Percentiles rank a stretch among this genome's conserved stretches.
These are phyloP conservation scores for Junco hyemalis DNA, from an alignment of 2,113 vertebrate species.

Conservation along the genomic window DNA sequence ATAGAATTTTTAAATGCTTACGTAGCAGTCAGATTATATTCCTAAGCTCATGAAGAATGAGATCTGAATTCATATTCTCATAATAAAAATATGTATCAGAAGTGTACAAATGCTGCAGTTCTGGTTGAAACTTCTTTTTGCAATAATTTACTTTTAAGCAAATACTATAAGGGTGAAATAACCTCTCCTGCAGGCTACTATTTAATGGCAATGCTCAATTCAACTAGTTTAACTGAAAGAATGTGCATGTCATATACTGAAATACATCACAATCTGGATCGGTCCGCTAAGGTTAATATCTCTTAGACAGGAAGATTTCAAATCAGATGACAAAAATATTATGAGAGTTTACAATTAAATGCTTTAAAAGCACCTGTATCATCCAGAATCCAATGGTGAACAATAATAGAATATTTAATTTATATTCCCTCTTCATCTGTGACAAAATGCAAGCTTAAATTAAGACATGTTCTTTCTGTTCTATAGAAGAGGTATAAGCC, in stretches of 20 bases:
- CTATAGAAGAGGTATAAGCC: background rate
- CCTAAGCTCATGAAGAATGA: background rate
- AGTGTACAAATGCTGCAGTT: background rate
- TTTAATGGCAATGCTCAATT: background rate
- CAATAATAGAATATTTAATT: background rate
- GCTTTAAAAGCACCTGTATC: background rate
- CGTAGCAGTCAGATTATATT: background rate
- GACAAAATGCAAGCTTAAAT: background rate
- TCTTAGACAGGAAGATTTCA: background rate
- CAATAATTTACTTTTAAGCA: background rate
- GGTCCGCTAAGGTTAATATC: background rate
- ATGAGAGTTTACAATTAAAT: background rate
- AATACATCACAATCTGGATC: background rate
- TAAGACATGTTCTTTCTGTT: background rate
- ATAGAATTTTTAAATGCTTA: background rate
- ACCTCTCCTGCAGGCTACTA: background rate
- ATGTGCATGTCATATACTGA: background rate
- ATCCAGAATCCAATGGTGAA: background rate
- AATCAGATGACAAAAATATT: background rate
- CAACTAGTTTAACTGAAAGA: background rate
- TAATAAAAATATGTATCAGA: background rate
- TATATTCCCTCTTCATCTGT: background rate
- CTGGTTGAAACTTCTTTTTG: background rate
- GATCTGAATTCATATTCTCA: background rate
- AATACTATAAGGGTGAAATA: background rate